Base-by-base conservation (phyloP, 1,140 invertebrate species). In the Ericerus pela region DNA sequence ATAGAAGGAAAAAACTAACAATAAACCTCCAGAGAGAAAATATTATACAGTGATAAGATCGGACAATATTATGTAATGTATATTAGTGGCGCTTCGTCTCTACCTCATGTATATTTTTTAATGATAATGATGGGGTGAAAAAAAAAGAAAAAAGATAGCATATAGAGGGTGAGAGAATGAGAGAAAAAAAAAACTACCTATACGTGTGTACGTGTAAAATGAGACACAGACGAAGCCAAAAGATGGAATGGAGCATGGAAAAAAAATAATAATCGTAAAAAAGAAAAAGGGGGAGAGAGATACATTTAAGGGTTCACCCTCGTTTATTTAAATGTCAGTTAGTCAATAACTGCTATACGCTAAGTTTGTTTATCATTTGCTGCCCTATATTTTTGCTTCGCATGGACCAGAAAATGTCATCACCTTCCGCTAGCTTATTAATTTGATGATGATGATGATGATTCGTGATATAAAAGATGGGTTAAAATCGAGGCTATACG, bases 21-120 rank as follows among this genome's bases (percentile, higher is more conserved):
- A n/a, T n/a, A 47, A 47, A 47, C 41, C 41, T 47, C 41, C 41
- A 47, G 41, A 47, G 41, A 47, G 41, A 47, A 24, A 47, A 47
- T 47, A 47, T n/a, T n/a, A n/a, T n/a, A n/a, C n/a, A n/a, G 26
- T 24, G 41, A 47, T 47, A 47, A 47, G 41, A 47, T 47, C 41
- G 26, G 41, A 47, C 41, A 47, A 47, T 47, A 47, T 47, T 18
- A 24, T 47, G 41, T 47, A 47, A 47, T 47, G n/a, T n/a, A 47
- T 47, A 47, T 47, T 47, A 47, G 20, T 47, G 41, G 41, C 41
- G 41, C 41, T n/a, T 47, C 41, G 41, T 47, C 41, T n/a, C n/a
- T 47, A 24, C 41, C 20, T 47, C 41, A 24, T n/a, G n/a, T n/a
- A n/a, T 47, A 47, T 47, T 47, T 47, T 47, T 47, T 24, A 24